phyloP scores from a whole-genome alignment of 2,797 vertebrate genomes.

The Sarcoramphus papa region DNA sequence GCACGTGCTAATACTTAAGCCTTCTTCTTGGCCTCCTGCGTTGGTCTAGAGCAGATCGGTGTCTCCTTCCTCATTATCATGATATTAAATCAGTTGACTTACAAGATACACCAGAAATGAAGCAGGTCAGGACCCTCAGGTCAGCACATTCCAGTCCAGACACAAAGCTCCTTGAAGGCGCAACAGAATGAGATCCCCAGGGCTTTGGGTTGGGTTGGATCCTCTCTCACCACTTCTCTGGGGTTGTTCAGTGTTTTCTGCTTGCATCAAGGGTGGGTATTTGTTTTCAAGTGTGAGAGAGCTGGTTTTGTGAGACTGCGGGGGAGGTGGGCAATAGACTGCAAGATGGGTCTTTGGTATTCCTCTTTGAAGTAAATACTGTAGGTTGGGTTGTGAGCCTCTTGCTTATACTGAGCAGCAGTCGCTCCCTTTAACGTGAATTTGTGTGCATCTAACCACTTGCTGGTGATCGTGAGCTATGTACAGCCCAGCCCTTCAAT shows the following conservation, averaged over 20 bases:
- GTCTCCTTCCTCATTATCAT: background rate
- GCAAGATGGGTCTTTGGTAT: background rate
- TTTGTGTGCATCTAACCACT: background rate
- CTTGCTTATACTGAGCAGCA: background rate
- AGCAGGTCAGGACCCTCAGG: background rate
- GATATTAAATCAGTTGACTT: background rate
- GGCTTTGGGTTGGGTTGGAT: background rate
- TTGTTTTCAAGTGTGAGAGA: background rate
- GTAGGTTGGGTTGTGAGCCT: background rate
- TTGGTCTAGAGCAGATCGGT: background rate
- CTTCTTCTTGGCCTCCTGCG: background rate
- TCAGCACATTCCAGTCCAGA: no score
- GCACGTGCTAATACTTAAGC: background rate
- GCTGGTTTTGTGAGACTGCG: background rate
- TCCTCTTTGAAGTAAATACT: background rate
- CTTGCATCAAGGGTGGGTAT: background rate
- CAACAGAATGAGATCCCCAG: background rate
- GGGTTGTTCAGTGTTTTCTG: background rate
- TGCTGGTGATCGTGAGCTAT: background rate
- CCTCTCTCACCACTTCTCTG: background rate
- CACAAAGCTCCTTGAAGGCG: background rate
- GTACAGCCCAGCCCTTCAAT: background rate
- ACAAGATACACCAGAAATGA: background rate
- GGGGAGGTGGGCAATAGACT: background rate
- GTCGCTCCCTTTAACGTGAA: background rate